Conservation (phyloP, 2,797 vertebrate species). For the Amblyopsis hoosieri region DNA sequence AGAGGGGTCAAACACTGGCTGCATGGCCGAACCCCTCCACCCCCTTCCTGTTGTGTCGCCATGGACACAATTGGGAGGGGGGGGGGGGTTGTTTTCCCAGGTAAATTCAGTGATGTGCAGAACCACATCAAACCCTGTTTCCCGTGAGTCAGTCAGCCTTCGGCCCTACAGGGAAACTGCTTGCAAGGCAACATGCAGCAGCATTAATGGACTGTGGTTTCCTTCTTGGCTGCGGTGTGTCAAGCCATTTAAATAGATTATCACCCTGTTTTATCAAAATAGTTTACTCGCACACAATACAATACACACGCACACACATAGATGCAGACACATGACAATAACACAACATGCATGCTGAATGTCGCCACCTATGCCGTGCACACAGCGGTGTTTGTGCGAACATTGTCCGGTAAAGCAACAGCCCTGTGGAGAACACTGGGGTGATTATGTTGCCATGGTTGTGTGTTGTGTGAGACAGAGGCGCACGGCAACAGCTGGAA, state of each 20-base stretch:
- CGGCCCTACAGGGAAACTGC: constrained; percentile 67
- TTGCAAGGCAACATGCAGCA: constrained; percentile 60
- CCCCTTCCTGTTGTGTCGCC: constrained; percentile 67
- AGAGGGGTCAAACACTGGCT: constrained; percentile 13
- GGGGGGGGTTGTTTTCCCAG: constrained; percentile 64
- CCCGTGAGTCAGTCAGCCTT: constrained; percentile 63
- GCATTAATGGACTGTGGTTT: constrained; percentile 63
- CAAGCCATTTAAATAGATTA: constrained; percentile 40
- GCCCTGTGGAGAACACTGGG: constrained; percentile 25
- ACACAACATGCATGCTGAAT: constrained; percentile 1
- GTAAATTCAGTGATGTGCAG: constrained; percentile 55
- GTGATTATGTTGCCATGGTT: constrained; percentile 26
- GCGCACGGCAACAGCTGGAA: constrained; percentile 61
- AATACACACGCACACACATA: not conserved
- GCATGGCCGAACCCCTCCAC: constrained; percentile 50
- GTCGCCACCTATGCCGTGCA: not conserved
- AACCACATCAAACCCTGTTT: constrained; percentile 68
- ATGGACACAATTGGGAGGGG: constrained; percentile 62
- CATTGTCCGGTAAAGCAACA: constrained; percentile 25
- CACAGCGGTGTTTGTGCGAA: not conserved
- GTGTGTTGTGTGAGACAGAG: constrained; percentile 15
- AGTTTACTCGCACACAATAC: constrained; percentile 20
- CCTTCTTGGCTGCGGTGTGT: constrained; percentile 48
- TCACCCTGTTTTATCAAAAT: constrained; percentile 48
- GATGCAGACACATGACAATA: not conserved